Base-by-base conservation (phyloP, 2,113 vertebrate genomes). In the Carassius gibelio region DNA sequence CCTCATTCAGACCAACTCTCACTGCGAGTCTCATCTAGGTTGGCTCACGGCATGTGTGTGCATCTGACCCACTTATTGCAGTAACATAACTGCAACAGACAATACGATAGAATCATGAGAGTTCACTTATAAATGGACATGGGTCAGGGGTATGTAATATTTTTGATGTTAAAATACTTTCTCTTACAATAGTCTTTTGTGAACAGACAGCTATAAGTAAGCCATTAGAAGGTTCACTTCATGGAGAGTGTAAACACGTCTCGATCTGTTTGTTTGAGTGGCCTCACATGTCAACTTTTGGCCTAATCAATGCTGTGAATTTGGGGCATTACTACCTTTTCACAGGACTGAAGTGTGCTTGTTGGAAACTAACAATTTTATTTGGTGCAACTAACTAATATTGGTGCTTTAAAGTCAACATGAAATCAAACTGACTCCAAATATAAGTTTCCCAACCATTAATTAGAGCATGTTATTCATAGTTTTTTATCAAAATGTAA, bases 11-110 rank as follows among this genome's bases (percentile, higher is more conserved):
- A 62, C 36, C 57, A 45, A 57, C 83, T 85, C 45, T 61, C 62
- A 0, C 62, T 34, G 66, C 23, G 23, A 86, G 84, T 76, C 78
- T 85, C 30, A 64, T 82, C 76, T 83, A 69, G 68, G 85, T 15
- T 48, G 75, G 38, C 72, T 79, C 23, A 19, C 14, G 23, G 14
- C 66, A 7, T 59, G 36, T 42, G 9, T 11, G 45, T 0, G 52
- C n/a, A 57, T 84, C 74, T 82, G 79, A 83, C 75, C 82, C 42
- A 82, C 50, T 84, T 81, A 77, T 59, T 83, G 81, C 50, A 78
- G 52, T 5, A 83, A 55, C 36, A 64, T n/a, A 48, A 26, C 30
- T 45, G 45, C 69, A 9, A 50, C 10, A 15, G 30, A 52, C 23
- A n/a, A 82, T 82, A 36, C 8, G 7, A 23, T 26, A 30, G 30